Percentiles rank a stretch among this genome's conserved stretches.
These are phyloP conservation scores for Sphyrna mokarran DNA, from an alignment of 2,113 vertebrate genomes.

Conservation along the genomic window DNA sequence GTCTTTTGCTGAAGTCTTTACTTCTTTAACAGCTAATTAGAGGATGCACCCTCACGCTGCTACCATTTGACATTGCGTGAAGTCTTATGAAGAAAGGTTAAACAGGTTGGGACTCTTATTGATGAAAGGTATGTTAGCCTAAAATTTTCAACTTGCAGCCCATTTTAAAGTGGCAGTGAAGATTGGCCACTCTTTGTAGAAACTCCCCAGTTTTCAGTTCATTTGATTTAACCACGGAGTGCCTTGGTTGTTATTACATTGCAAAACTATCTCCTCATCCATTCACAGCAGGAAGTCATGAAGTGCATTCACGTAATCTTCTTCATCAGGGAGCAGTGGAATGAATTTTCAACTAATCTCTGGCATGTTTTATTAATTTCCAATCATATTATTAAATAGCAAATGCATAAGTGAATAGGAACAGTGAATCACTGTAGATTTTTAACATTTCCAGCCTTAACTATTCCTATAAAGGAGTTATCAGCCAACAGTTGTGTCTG, in stretches of 20 bases:
- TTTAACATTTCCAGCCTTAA: background rate
- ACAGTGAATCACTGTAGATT: background rate
- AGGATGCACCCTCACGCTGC: background rate
- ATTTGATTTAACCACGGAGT: background rate
- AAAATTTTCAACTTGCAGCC: background rate
- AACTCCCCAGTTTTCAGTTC: background rate
- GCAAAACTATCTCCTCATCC: background rate
- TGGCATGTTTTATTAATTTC: background rate
- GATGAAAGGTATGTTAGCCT: background rate
- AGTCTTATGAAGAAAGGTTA: background rate
- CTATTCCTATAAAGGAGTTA: background rate
- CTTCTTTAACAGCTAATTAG: background rate
- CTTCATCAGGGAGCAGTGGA: background rate
- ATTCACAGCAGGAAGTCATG: background rate
- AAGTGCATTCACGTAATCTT: background rate
- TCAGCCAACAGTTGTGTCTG: background rate
- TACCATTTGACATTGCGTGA: too few relatives aligned
- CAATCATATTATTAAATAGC: background rate
- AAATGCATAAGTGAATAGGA: background rate
- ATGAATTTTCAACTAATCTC: background rate
- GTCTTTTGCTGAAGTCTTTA: background rate
- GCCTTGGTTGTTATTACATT: background rate
- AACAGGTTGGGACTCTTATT: background rate
- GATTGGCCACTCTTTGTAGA: background rate
- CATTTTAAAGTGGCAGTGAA: background rate